Base-by-base conservation (phyloP, 1,140 invertebrate species). In the Druon quercuslanigerum region DNA sequence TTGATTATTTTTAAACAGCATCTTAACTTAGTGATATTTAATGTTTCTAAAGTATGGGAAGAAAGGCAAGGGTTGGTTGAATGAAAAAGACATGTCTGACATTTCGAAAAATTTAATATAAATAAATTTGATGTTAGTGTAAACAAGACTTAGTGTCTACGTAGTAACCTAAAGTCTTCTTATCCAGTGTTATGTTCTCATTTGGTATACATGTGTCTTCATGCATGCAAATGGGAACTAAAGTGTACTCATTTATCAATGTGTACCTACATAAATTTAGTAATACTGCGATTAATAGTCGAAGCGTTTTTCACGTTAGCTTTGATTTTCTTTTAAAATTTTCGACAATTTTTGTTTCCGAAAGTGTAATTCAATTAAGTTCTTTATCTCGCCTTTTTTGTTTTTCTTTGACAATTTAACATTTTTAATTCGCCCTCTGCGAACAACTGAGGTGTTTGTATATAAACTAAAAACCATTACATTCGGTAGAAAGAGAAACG, bases 211-310 rank as follows among this genome's bases (percentile, higher is more conserved):
- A 80, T 75, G 51, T 73, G 74, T 16, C 57, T 71, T 74, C 25
- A 71, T 78, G 72, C 17, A 50, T 81, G 77, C 74, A 75, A 76
- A 78, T 82, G 80, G 60, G 73, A 72, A 74, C 73, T 17, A 71
- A 57, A 72, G 51, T 79, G 72, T 77, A 74, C 74, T 60, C 57
- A 46, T 46, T 46, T 83, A 76, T 86, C 33, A 73, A 74, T 86
- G 78, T 86, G 80, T 78, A 78, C 54, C 77, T 90, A 90, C 86
- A 82, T 91, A 91, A 85, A 89, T 90, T 90, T 89, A 89, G 83
- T 91, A 91, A 91, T 91, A 91, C 90, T 91, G 90, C 84, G 82
- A 89, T 89, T 88, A 90, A 89, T 90, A 91, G 86, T 90, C 89
- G 83, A 89, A 87, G 84, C 85, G 83, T 86, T 84, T 82, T 84